A percentile compares a stretch with the other conserved stretches of the same genome.
These are phyloP conservation scores for Pangasius larnaudii DNA, from an alignment of 2,797 vertebrate species.

Conservation along the genomic window DNA sequence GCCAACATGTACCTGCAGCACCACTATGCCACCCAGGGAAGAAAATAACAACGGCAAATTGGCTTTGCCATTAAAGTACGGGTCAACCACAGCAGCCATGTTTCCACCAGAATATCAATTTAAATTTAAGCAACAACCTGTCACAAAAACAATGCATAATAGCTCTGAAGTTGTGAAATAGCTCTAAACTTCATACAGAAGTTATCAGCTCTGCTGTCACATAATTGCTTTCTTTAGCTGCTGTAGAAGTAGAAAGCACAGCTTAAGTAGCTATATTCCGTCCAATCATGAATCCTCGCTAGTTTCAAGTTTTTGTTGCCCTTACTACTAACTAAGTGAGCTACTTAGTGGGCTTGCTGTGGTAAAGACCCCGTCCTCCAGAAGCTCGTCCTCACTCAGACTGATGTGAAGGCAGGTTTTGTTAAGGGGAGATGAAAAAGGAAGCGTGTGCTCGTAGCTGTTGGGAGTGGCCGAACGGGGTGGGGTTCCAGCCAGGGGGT, in stretches of 20 bases:
- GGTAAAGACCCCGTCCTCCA: slow-evolving; percentile 71
- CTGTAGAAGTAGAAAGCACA: background rate
- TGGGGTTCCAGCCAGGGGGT: slow-evolving; percentile 41
- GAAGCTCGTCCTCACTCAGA: slow-evolving; percentile 85
- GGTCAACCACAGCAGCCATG: background rate
- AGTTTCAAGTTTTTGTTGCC: background rate
- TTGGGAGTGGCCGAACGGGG: slow-evolving; percentile 38
- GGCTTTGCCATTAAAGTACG: background rate
- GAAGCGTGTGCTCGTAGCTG: slow-evolving; percentile 58
- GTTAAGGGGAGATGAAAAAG: slow-evolving; percentile 71
- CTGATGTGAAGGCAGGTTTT: slow-evolving; percentile 88
- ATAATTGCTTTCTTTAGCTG: background rate
- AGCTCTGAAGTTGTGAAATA: background rate
- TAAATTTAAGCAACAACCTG: background rate
- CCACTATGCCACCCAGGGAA: background rate
- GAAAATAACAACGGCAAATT: background rate
- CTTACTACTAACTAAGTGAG: slow-evolving; percentile 10
- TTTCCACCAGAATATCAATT: background rate
- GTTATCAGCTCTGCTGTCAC: background rate
- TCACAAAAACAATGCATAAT: background rate
- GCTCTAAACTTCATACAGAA: background rate
- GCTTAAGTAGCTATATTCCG: background rate
- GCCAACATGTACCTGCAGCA: background rate
- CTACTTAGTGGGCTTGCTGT: slow-evolving; percentile 59
- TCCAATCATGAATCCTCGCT: background rate